Conservation (phyloP, 2,888 invertebrate species). For the Dichetophora obliterata region DNA sequence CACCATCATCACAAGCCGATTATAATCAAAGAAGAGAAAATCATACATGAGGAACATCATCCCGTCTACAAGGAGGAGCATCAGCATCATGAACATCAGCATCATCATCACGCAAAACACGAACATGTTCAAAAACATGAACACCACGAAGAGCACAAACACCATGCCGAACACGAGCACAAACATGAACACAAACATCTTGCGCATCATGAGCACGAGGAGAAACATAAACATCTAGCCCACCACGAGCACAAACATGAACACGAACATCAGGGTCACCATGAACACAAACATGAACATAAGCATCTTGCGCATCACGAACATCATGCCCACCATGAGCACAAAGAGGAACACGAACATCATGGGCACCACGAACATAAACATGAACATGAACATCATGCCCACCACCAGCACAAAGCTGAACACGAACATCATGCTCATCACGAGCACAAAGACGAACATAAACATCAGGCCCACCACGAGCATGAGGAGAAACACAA, state of each 20-base stretch:
- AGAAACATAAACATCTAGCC: neutral
- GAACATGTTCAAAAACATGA: constrained; percentile 52
- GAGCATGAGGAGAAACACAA: no score
- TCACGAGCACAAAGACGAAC: constrained; percentile 60
- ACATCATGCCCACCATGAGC: constrained; percentile 59
- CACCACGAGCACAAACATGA: neutral
- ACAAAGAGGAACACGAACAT: constrained; percentile 57
- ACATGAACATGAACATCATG: constrained; percentile 53
- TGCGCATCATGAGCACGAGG: neutral
- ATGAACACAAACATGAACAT: neutral
- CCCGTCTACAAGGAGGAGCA: constrained; percentile 64
- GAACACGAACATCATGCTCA: constrained; percentile 59
- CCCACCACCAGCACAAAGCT: constrained; percentile 9
- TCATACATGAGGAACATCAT: constrained; percentile 66
- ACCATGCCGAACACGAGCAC: constrained; percentile 50
- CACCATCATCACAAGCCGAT: constrained; percentile 70
- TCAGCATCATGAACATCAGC: constrained; percentile 59
- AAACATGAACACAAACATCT: constrained; percentile 50
- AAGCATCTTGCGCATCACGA: constrained; percentile 46
- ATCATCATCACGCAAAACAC: constrained; percentile 50
- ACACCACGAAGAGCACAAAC: constrained; percentile 50
- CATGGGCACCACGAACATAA: constrained; percentile 58
- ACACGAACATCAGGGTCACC: neutral
- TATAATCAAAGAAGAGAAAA: constrained; percentile 69
- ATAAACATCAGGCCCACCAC: constrained; percentile 37